Evolutionary conservation across 1,140 invertebrate genomes (phyloP).

Genomic region (Coelopa frigida): DNA sequence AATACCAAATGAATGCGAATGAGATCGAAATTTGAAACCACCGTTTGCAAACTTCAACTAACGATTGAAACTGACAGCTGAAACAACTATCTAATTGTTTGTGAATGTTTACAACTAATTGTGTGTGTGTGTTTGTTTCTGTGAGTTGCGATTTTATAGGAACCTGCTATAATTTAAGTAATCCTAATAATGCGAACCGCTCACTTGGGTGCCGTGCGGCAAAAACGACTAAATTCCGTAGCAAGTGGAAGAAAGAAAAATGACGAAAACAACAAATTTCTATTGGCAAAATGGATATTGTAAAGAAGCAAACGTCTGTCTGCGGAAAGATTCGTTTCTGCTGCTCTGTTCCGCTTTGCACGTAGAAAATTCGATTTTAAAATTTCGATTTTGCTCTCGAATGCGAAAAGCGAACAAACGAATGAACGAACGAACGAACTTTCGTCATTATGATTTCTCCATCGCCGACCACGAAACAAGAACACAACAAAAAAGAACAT

Average conservation of each 20-base stretch:
- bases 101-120: no score
- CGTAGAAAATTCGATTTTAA: slow-evolving; percentile 45
- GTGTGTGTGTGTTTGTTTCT: no score
- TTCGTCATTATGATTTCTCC: neutral
- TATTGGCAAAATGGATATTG: slow-evolving; percentile 24
- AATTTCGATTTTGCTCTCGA: slow-evolving; percentile 2
- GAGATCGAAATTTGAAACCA: no score
- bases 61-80: no score
- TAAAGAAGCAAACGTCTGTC: slow-evolving; percentile 3
- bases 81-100: no score
- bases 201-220: slow-evolving; percentile 32
- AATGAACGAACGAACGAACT: neutral
- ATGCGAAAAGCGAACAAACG: neutral
- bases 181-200: slow-evolving; percentile 40
- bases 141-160: no score
- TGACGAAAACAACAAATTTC: slow-evolving; percentile 28
- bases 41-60: no score
- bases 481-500: no score
- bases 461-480: no score
- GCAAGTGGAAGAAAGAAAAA: slow-evolving; percentile 7
- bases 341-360: slow-evolving; percentile 36
- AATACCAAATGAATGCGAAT: no score
- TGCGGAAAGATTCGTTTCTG: slow-evolving; percentile 18
- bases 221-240: slow-evolving; percentile 14
- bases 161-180: slow-evolving; percentile 40